These are phyloP conservation scores for Phaethornis superciliosus DNA, from an alignment of 2,113 vertebrate species.

Conservation along the genomic window DNA sequence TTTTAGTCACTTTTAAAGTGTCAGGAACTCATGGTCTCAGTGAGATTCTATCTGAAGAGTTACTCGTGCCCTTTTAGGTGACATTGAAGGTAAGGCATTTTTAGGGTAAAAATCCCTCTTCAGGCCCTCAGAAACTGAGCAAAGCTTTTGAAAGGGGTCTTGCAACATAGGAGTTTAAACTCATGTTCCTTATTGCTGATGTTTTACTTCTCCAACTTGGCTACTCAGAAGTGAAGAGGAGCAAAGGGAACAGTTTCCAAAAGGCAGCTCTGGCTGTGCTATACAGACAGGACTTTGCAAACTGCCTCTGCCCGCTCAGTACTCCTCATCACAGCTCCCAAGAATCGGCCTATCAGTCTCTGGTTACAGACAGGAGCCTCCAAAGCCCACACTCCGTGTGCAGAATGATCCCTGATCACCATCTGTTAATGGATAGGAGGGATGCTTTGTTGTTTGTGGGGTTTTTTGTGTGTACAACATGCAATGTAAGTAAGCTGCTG, in stretches of 20 bases:
- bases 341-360: neutral
- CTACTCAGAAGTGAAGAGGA: neutral
- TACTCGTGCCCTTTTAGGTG: neutral
- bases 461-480: neutral
- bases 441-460: too few relatives aligned
- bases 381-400: accelerated
- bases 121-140: neutral
- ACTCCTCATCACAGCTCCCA: neutral
- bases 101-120: neutral
- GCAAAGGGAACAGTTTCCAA: neutral
- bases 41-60: neutral
- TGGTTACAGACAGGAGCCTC: neutral
- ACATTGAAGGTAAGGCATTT: neutral
- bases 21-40: neutral
- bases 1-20: neutral
- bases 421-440: accelerated
- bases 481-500: neutral
- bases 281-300: neutral
- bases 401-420: accelerated
- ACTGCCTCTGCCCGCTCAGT: neutral
- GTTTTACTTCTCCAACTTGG: neutral
- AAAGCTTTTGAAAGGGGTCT: neutral
- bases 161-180: too few relatives aligned
- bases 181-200: neutral
- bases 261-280: neutral